phyloP scores from a whole-genome alignment of 2,888 invertebrate species.

The Malthinus seriepunctatus region DNA sequence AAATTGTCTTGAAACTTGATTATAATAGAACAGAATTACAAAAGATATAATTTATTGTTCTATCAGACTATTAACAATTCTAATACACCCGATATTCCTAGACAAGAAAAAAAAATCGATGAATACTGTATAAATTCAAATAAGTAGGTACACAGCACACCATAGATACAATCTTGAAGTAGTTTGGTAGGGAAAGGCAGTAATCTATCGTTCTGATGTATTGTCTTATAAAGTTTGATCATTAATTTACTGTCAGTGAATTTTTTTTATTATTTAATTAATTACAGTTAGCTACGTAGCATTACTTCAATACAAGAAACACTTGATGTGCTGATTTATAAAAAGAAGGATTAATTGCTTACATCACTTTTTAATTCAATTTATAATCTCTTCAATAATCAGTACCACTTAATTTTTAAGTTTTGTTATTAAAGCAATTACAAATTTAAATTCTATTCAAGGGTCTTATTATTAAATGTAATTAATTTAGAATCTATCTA shows the following conservation, averaged over 20 bases:
- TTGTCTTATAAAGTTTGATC: conserved; percentile 33
- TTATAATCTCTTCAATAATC: conserved; percentile 9
- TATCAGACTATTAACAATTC: conserved; percentile 34
- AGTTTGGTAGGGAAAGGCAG: conserved; percentile 27
- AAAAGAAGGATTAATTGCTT: conserved; percentile 30
- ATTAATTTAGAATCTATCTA: too few relatives aligned
- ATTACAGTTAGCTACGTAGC: conserved; percentile 28
- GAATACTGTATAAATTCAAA: conserved; percentile 37
- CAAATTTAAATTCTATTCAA: not conserved
- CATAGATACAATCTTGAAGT: conserved; percentile 31
- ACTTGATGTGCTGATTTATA: conserved; percentile 24
- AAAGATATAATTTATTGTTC: conserved; percentile 37
- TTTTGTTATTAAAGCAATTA: conserved; percentile 1
- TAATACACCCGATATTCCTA: conserved; percentile 29
- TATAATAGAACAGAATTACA: conserved; percentile 35
- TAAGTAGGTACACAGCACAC: conserved; percentile 27
- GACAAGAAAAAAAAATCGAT: conserved; percentile 31
- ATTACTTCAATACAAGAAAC: conserved; percentile 20
- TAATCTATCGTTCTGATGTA: conserved; percentile 35
- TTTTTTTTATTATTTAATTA: conserved; percentile 32
- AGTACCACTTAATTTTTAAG: conserved; percentile 5
- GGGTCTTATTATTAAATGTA: not conserved
- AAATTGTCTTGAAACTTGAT: conserved; percentile 34
- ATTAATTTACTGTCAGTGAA: conserved; percentile 31
- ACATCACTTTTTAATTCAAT: conserved; percentile 14